A percentile compares a stretch with the other conserved stretches of the same genome.
Evolutionary conservation across 92 coral and sea anemone genomes (phyloP).

Genomic region (Virgularia gustaviana): DNA sequence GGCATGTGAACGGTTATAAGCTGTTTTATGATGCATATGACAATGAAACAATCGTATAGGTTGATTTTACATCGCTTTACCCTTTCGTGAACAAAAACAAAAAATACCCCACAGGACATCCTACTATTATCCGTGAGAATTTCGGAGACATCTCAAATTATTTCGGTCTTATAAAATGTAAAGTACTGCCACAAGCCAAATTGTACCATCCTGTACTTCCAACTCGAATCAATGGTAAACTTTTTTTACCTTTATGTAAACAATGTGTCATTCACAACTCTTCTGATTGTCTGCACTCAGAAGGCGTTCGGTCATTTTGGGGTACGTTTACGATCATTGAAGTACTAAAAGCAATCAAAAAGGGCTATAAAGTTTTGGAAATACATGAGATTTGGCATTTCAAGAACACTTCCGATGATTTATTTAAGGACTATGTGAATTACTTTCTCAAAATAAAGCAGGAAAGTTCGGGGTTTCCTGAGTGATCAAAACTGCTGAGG

Average conservation of each 20-base stretch:
- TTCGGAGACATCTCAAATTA: constrained; percentile 21
- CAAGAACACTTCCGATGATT: constrained; percentile 6
- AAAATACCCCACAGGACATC: constrained; percentile 41
- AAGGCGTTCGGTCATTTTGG: background rate
- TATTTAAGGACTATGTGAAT: constrained; percentile 37
- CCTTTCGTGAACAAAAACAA: constrained; percentile 38
- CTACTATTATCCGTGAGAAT: constrained; percentile 25
- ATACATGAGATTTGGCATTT: constrained; percentile 39
- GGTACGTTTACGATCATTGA: background rate
- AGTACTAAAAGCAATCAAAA: constrained; percentile 15
- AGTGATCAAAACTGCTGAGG: background rate
- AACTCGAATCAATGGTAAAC: background rate
- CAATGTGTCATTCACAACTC: constrained; percentile 14
- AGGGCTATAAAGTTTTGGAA: constrained; percentile 33
- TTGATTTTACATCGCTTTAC: constrained; percentile 32
- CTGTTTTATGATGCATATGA: constrained; percentile 8
- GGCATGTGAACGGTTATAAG: constrained; percentile 20
- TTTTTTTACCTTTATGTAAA: constrained; percentile 28
- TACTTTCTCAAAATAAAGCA: constrained; percentile 42
- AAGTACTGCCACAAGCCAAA: constrained; percentile 20
- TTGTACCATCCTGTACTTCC: constrained; percentile 26
- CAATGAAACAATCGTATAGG: constrained; percentile 29
- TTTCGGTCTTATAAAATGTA: constrained; percentile 41
- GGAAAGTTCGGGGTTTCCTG: constrained; percentile 27
- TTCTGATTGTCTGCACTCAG: background rate